Evolutionary conservation across 2,797 vertebrate species (phyloP), one percentile per base, ranked within the genome.

Genomic region (Sarcophilus harrisii): DNA sequence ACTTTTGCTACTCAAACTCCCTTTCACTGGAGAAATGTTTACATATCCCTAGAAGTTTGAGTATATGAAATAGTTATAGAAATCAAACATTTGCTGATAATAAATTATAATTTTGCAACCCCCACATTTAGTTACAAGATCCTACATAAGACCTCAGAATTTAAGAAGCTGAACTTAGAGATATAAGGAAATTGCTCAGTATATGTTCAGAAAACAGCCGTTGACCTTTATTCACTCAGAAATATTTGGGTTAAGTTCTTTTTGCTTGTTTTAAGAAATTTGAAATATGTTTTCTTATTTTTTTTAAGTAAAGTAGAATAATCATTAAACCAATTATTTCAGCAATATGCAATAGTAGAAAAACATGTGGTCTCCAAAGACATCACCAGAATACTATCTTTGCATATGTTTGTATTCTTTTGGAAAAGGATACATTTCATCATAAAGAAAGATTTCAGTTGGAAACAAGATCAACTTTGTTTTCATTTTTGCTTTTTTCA

Each of bases 361-460:
- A 6, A 95, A 93, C 8, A 57, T 97, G 38, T 81, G 54, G 45
- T 87, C 92, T 45, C 92, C 91, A 90, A 9, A 0, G 62, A 95
- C 92, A 92, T 18, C 4, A 0, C 52, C 58, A 38, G 1, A 10
- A 81, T 97, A 55, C 54, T 55, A 55, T 55, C 54, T 55, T 55
- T 94, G 2, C 45, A 95, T 10, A 55, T 55, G 9, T 55, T 55
- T 94, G 2, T 38, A 95, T 95, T 95, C 49, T 97, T 55, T 93
- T 94, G 38, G 73, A n/a, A 95, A 93, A 95, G 4, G 92, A 93
- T 95, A 96, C 94, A 92, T 92, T 93, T 94, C 55, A 57, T 6
- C 30, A 58, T 57, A 55, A 52, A 29, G 93, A 97, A 57, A 12
- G 4, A 93, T 96, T 95, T 93, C n/a, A 60, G 2, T 66, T 16